A percentile compares a stretch with the other conserved stretches of the same genome.
phyloP scores from a whole-genome alignment of 2,113 vertebrate genomes.

The Lathamus discolor region DNA sequence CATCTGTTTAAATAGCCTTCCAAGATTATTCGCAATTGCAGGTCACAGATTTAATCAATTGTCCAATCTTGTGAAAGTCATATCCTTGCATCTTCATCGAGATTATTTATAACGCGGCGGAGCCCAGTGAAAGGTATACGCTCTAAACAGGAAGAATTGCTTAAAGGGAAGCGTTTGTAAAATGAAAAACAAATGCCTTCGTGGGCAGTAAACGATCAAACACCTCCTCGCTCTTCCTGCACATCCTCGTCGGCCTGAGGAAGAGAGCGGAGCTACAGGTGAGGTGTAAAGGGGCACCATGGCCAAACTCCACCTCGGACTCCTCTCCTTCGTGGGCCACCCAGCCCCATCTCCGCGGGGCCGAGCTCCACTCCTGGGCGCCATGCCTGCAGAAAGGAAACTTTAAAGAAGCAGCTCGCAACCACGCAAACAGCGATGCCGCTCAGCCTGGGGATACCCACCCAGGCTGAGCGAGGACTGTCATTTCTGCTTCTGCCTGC shows the following conservation, averaged over 20 bases:
- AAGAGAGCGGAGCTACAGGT: not conserved
- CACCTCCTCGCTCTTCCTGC: not conserved
- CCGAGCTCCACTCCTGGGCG: not conserved
- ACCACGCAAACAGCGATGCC: not conserved
- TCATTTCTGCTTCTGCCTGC: not conserved
- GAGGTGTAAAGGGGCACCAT: not conserved
- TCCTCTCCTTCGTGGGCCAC: not conserved
- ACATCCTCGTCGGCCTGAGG: not conserved
- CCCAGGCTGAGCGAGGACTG: not conserved
- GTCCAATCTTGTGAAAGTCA: constrained; percentile 94
- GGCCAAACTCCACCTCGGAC: not conserved
- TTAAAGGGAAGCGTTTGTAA: constrained; percentile 76
- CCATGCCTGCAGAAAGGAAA: not conserved
- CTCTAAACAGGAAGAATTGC: constrained; percentile 81
- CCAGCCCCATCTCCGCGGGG: not conserved
- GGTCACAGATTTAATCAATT: constrained; percentile 99
- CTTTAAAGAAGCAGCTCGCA: not conserved
- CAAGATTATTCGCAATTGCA: constrained; percentile 95
- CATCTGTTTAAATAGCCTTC: constrained; percentile 99
- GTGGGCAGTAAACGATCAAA: constrained; percentile 70
- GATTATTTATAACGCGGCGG: constrained; percentile 89
- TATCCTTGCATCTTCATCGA: constrained; percentile 93
- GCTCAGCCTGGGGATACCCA: not conserved
- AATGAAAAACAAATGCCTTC: constrained; percentile 78
- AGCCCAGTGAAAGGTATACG: constrained; percentile 73